A percentile compares a stretch with the other conserved stretches of the same genome.
Conservation (phyloP, 2,113 vertebrate genomes). For the Equus przewalskii region DNA sequence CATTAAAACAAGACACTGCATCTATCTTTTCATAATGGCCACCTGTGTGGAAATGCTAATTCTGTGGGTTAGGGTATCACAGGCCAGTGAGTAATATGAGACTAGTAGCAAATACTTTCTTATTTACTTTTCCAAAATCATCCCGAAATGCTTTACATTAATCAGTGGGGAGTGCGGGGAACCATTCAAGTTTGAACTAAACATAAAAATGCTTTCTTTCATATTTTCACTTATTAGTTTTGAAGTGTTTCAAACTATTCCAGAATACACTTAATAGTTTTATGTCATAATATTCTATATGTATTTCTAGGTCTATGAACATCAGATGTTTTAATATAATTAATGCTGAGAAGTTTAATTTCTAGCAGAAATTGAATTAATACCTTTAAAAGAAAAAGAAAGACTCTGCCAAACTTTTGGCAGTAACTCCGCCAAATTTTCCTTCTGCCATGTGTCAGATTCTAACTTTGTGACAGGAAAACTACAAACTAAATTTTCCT, state of each 20-base stretch:
- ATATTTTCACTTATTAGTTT: slow-evolving; percentile 47
- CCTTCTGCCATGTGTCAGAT: neutral
- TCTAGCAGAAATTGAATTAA: slow-evolving; percentile 45
- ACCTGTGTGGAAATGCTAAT: slow-evolving; percentile 83
- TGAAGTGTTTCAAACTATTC: slow-evolving; percentile 56
- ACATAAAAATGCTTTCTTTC: slow-evolving; percentile 19
- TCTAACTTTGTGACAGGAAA: slow-evolving; percentile 44
- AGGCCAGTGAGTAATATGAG: slow-evolving; percentile 74
- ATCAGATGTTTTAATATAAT: slow-evolving; percentile 35
- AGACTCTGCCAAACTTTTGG: neutral
- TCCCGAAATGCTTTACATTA: slow-evolving; percentile 16
- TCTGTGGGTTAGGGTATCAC: slow-evolving; percentile 70
- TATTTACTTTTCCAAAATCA: slow-evolving; percentile 53
- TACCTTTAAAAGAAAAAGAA: slow-evolving; percentile 34
- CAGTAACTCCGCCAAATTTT: slow-evolving; percentile 15
- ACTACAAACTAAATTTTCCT: slow-evolving; percentile 25
- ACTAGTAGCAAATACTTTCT: slow-evolving; percentile 78
- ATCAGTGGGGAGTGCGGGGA: neutral
- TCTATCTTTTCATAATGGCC: slow-evolving; percentile 81
- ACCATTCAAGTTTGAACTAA: neutral
- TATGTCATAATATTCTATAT: neutral
- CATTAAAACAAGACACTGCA: slow-evolving; percentile 77
- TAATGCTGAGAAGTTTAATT: slow-evolving; percentile 32
- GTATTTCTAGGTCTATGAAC: neutral
- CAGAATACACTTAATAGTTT: neutral